Conservation (phyloP, 2,797 vertebrate species). For the Urophycis tenuis region DNA sequence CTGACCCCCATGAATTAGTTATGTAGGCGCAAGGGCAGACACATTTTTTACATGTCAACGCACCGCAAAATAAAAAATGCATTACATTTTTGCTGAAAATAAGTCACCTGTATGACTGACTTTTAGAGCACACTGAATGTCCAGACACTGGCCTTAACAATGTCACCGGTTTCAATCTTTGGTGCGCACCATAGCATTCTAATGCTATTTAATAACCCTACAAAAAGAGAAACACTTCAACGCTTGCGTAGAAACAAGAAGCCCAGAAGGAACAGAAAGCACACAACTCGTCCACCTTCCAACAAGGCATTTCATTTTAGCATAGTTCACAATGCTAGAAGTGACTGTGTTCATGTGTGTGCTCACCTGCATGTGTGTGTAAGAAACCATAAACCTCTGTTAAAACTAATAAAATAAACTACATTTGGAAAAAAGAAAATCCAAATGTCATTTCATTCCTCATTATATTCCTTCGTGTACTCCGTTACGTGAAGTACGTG, state of each 20-base stretch:
- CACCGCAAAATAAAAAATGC: background rate
- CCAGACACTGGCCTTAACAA: constrained; percentile 15
- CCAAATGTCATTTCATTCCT: background rate
- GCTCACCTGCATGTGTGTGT: background rate
- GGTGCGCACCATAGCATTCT: constrained; percentile 42
- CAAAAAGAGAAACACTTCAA: constrained; percentile 2
- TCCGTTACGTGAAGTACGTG: background rate
- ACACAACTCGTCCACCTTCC: background rate
- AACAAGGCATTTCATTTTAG: background rate
- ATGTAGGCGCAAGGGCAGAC: background rate
- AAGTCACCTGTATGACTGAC: background rate
- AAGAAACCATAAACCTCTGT: background rate
- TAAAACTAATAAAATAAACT: background rate
- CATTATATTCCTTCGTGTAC: background rate
- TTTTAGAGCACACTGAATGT: background rate
- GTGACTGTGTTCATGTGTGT: background rate
- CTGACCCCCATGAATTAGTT: background rate
- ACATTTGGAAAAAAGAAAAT: too few species aligned
- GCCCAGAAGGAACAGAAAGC: background rate
- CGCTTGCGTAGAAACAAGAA: constrained; percentile 39
- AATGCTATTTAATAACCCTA: constrained; percentile 16
- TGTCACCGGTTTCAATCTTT: constrained; percentile 22
- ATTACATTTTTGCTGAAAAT: background rate
- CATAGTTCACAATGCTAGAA: background rate
- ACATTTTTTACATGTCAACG: background rate